Conservation (phyloP, 2,888 invertebrate genomes). For the Noctua comes region DNA sequence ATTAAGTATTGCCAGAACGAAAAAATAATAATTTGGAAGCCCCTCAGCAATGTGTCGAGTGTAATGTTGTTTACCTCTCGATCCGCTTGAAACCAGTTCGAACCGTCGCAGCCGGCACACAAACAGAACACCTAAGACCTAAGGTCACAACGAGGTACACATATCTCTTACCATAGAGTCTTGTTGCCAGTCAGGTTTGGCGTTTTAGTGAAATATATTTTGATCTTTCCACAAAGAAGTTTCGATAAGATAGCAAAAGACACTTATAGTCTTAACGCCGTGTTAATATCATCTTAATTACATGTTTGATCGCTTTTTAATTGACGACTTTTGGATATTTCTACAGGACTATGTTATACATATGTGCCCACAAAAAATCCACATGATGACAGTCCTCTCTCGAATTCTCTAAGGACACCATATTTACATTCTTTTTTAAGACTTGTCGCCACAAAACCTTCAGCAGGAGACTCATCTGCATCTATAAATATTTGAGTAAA, state of each 20-base stretch:
- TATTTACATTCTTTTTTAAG: not conserved
- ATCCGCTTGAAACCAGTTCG: constrained; percentile 59
- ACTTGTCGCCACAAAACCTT: not conserved
- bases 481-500: not conserved
- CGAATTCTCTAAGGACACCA: not conserved
- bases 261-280: no score
- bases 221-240: not conserved
- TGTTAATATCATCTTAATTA: not conserved
- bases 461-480: not conserved
- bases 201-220: not conserved
- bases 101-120: constrained; percentile 60
- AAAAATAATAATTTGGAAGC: constrained; percentile 32
- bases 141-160: constrained; percentile 49
- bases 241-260: not conserved
- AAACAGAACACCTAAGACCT: constrained; percentile 63
- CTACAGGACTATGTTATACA: not conserved
- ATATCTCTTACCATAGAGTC: constrained; percentile 23
- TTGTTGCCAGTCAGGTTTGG: constrained; percentile 27
- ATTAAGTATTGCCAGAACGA: constrained; percentile 32
- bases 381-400: not conserved
- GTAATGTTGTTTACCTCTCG: constrained; percentile 45
- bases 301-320: not conserved
- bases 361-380: not conserved
- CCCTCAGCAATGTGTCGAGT: constrained; percentile 44
- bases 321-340: not conserved